These are phyloP conservation scores for Chascanopsetta lugubris DNA, from an alignment of 2,113 vertebrate genomes.

Conservation along the genomic window DNA sequence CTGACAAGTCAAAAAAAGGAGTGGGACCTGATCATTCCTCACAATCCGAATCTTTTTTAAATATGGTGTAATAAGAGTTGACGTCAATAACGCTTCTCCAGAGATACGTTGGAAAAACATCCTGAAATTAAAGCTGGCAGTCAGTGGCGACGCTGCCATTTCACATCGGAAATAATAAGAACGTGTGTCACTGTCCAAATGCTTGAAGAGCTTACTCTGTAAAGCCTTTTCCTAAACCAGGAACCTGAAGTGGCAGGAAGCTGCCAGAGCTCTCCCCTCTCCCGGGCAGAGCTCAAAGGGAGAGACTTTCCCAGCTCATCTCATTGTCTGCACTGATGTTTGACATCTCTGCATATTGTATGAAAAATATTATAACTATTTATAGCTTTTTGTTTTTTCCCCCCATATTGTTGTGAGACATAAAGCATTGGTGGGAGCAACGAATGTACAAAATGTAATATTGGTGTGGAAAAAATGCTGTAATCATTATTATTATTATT, in stretches of 20 bases:
- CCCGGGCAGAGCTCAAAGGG: slow-evolving; percentile 8
- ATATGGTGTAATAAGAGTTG: slow-evolving; percentile 12
- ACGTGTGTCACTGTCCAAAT: slow-evolving; percentile 52
- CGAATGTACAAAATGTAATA: too few relatives aligned
- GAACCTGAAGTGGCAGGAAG: slow-evolving; percentile 9
- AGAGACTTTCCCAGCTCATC: slow-evolving; percentile 1
- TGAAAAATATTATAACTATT: background rate
- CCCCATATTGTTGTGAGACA: background rate
- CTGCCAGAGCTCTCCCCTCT: slow-evolving; percentile 36
- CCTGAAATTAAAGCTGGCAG: slow-evolving; percentile 49
- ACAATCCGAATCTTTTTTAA: slow-evolving; percentile 25
- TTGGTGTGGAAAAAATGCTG: too few relatives aligned
- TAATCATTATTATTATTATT: too few relatives aligned
- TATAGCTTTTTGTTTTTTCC: background rate
- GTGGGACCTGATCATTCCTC: slow-evolving; percentile 2
- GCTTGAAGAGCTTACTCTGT: slow-evolving; percentile 35
- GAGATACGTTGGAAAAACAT: slow-evolving; percentile 19
- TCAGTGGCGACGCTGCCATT: slow-evolving; percentile 29
- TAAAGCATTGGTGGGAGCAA: background rate
- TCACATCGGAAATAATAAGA: slow-evolving; percentile 58
- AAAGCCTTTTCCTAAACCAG: slow-evolving; percentile 30
- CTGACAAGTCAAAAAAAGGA: slow-evolving; percentile 12
- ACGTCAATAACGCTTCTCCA: slow-evolving; percentile 11
- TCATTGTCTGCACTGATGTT: background rate
- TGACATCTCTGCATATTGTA: background rate